phyloP scores from a whole-genome alignment of 2,797 vertebrate genomes.

The Aphelocoma californica region DNA sequence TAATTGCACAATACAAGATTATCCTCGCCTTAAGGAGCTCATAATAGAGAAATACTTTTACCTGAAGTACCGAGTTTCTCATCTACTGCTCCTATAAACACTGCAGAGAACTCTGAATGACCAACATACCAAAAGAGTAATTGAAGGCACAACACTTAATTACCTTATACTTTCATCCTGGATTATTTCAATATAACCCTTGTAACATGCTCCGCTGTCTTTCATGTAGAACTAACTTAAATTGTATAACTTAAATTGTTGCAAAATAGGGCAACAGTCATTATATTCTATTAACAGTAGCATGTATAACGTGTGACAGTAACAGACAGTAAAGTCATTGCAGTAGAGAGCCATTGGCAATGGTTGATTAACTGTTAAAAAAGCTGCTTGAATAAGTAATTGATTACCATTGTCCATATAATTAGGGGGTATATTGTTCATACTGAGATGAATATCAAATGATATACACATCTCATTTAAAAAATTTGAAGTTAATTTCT shows the following conservation, averaged over 20 bases:
- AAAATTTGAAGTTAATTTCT: background rate
- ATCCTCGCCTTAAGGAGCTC: background rate
- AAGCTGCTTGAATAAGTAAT: slow-evolving; percentile 34
- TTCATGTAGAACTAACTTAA: background rate
- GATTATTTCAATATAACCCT: background rate
- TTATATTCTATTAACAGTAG: slow-evolving; percentile 1
- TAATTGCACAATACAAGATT: background rate
- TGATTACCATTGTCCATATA: background rate
- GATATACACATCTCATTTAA: background rate
- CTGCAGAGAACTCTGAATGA: background rate
- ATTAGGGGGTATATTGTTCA: background rate
- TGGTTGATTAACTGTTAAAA: slow-evolving; percentile 24
- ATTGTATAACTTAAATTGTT: background rate
- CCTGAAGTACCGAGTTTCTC: background rate
- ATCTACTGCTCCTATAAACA: background rate
- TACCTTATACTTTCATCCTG: background rate
- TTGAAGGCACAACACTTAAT: background rate
- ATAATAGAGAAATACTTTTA: background rate
- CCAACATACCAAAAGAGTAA: background rate
- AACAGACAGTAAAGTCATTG: background rate
- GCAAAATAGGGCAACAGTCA: background rate
- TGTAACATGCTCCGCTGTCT: background rate
- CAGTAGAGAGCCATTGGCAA: background rate
- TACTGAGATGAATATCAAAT: background rate
- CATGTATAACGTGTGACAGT: background rate